Evolutionary conservation across 2,888 invertebrate species (phyloP).

Genomic region (Steinernema scapterisci): DNA sequence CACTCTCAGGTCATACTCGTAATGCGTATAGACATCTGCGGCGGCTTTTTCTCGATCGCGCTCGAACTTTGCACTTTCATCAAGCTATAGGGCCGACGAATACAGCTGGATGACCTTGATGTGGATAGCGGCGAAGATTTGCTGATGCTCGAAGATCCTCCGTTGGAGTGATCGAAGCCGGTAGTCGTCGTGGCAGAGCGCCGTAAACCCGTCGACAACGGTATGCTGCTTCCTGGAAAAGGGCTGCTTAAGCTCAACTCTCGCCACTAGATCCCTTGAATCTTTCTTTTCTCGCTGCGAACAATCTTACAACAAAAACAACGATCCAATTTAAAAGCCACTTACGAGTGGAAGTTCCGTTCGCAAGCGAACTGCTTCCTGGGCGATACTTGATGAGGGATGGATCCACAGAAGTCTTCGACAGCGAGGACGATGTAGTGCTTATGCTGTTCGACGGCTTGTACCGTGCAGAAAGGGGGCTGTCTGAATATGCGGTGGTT

Average conservation of each 20-base stretch:
- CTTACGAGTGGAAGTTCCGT: background rate
- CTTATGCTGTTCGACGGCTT: background rate
- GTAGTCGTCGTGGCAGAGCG: conserved; percentile 39
- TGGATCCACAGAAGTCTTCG: background rate
- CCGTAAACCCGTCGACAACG: conserved; percentile 34
- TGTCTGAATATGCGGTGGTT: background rate
- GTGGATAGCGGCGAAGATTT: conserved; percentile 30
- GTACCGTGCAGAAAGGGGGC: background rate
- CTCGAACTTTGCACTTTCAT: conserved; percentile 58
- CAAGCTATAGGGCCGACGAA: conserved; percentile 60
- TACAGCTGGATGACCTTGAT: conserved; percentile 46
- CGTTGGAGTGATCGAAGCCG: conserved; percentile 32
- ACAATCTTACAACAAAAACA: too few relatives aligned
- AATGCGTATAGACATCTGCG: conserved; percentile 55
- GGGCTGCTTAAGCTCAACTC: too few relatives aligned
- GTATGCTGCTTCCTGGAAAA: conserved; percentile 23
- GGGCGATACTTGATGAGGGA: conserved; percentile 32
- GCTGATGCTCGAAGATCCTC: background rate
- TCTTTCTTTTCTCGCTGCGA: too few relatives aligned
- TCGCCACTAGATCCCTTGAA: too few relatives aligned
- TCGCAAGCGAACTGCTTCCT: background rate
- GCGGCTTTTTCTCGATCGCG: conserved; percentile 58
- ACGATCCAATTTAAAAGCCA: too few relatives aligned
- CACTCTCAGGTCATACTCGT: conserved; percentile 45
- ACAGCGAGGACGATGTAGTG: background rate